Evolutionary conservation across 2,113 vertebrate genomes (phyloP), one percentile per base, ranked within the genome.

Genomic region (Galbula dea): DNA sequence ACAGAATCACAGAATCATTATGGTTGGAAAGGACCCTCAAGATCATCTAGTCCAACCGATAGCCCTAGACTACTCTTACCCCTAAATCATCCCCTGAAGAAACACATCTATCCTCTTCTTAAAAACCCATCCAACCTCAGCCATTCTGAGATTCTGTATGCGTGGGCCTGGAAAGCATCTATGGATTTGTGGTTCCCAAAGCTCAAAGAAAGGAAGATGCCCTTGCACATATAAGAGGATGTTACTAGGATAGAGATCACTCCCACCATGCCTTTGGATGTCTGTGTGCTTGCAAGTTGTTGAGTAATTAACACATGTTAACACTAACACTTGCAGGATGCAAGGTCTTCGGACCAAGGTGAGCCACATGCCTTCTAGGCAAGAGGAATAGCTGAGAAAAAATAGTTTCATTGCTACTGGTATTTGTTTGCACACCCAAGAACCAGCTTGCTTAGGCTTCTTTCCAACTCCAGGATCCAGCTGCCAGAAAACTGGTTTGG

Each of bases 321-420:
- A 26, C 7, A 48, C 22, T 30, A 84, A 62, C 6, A 34, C 62
- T 91, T 68, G 41, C 41, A 80, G 19, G 32, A 79, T 4, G 8
- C 68, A 24, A 20, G 9, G 30, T 71, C 61, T 61, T 51, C 83
- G 74, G 85, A 79, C 88, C 76, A 80, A 80, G 34, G n/a, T 10
- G 58, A 89, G 68, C 61, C 49, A 57, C 58, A 37, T 41, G 22
- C 54, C 58, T 85, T 55, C 27, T 54, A 54, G 6, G 15, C 69
- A 90, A 26, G 74, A 90, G 73, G 45, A 97, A 90, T 57, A 80
- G 58, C 55, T 88, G 49, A 91, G 86, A 86, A 97, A n/a, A 96
- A 96, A 86, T 16, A 24, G 36, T 46, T 94, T 62, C 30, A 45
- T 82, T 78, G 36, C 78, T 66, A 46, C 18, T 3, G 10, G 73